These are phyloP conservation scores for Psophia crepitans DNA, from an alignment of 2,113 vertebrate genomes.

Conservation along the genomic window DNA sequence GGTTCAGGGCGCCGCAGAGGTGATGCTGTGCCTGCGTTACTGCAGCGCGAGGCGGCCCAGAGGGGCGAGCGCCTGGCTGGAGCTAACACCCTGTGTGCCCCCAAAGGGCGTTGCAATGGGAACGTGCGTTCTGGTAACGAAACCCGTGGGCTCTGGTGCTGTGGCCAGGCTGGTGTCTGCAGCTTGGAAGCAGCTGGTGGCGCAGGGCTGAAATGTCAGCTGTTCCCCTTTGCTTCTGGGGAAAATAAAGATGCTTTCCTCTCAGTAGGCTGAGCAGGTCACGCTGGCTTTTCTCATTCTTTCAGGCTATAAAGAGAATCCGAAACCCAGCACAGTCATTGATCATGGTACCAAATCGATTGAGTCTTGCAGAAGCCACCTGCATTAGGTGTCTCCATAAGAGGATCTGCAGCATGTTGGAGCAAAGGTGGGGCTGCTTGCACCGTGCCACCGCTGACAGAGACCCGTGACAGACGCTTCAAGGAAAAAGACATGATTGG, in stretches of 20 bases:
- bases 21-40: accelerated
- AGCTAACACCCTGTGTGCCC: accelerated
- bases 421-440: neutral
- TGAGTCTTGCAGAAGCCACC: neutral
- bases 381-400: accelerated
- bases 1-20: accelerated
- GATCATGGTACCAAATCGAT: neutral
- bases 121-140: accelerated
- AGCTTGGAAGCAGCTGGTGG: neutral
- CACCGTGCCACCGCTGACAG: neutral
- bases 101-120: neutral
- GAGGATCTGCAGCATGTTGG: neutral
- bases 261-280: neutral
- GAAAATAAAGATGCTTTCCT: neutral
- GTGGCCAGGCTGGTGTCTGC: neutral
- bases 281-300: neutral
- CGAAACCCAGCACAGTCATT: no score
- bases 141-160: accelerated
- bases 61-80: neutral
- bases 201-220: neutral
- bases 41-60: accelerated
- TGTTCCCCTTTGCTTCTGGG: neutral
- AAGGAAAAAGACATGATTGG: neutral
- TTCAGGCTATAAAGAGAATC: neutral
- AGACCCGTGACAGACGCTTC: neutral